Conservation (phyloP, 1,140 invertebrate species). For the Drosophila grimshawi region DNA sequence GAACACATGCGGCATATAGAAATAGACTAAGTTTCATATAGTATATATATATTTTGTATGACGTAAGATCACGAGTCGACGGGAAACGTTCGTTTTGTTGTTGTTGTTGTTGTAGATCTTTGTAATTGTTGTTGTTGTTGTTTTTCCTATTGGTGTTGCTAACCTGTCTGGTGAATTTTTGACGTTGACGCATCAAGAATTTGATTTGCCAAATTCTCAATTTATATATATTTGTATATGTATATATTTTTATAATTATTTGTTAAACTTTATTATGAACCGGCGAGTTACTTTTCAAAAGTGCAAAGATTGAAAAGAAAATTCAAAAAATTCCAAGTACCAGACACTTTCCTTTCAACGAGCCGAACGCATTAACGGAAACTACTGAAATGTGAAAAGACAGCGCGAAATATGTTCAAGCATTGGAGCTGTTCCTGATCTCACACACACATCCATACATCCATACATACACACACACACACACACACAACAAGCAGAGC, state of each 20-base stretch:
- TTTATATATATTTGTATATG: background rate
- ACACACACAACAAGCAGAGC: constrained; percentile 33
- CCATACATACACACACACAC: constrained; percentile 15
- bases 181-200: constrained; percentile 12
- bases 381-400: constrained; percentile 80
- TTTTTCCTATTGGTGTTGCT: constrained; percentile 13
- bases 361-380: constrained; percentile 81
- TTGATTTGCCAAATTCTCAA: background rate
- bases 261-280: background rate
- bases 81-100: constrained; percentile 14
- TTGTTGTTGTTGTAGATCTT: background rate
- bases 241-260: background rate
- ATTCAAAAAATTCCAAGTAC: background rate
- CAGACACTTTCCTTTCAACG: constrained; percentile 52
- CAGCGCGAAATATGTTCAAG: constrained; percentile 73
- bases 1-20: constrained; percentile 75
- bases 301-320: background rate
- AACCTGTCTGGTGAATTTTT: constrained; percentile 32
- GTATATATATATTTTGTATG: constrained; percentile 54
- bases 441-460: constrained; percentile 36
- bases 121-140: background rate
- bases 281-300: background rate
- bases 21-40: constrained; percentile 65
- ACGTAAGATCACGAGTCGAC: constrained; percentile 76
- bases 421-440: constrained; percentile 68